Evolutionary conservation across 2,113 vertebrate species (phyloP).

Genomic region (Rhynchopsitta pachyrhyncha): DNA sequence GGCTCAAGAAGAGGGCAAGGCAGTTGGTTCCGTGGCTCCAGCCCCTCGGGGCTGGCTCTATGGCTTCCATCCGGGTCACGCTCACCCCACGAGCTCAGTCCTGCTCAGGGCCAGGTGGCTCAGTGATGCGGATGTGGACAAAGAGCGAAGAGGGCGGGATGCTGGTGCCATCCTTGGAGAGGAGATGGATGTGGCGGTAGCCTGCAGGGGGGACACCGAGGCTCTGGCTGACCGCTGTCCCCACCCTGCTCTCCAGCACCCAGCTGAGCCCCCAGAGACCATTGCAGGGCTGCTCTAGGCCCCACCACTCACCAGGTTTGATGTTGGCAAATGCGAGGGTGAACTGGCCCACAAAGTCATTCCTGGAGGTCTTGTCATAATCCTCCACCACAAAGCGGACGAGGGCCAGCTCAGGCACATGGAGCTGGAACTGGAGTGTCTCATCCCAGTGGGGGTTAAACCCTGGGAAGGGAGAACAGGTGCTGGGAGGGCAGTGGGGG

Average conservation of each 20-base stretch:
- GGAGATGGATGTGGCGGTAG: slow-evolving; percentile 92
- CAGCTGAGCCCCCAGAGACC: neutral
- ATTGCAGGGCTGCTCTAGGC: neutral
- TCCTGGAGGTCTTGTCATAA: slow-evolving; percentile 88
- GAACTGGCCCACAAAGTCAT: slow-evolving; percentile 94
- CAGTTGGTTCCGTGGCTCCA: neutral
- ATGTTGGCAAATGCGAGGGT: slow-evolving; percentile 87
- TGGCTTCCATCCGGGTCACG: neutral
- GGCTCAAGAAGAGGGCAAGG: neutral
- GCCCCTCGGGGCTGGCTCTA: accelerated
- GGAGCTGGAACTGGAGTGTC: slow-evolving; percentile 84
- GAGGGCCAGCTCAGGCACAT: slow-evolving; percentile 85
- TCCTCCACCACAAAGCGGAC: slow-evolving; percentile 93
- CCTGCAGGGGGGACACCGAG: slow-evolving; percentile 69
- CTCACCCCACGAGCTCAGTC: neutral
- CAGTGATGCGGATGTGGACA: slow-evolving; percentile 79
- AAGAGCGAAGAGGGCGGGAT: slow-evolving; percentile 91
- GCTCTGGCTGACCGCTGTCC: neutral
- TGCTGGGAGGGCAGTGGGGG: neutral
- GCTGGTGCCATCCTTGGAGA: slow-evolving; percentile 89
- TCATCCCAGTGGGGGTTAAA: slow-evolving; percentile 93
- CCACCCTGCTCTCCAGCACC: neutral
- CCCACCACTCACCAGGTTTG: slow-evolving; percentile 81
- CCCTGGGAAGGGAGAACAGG: slow-evolving; percentile 66
- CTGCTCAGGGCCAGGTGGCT: neutral